Evolutionary conservation across 2,113 vertebrate species (phyloP), one percentile per base, ranked within the genome.

Genomic region (Barnardius zonarius): DNA sequence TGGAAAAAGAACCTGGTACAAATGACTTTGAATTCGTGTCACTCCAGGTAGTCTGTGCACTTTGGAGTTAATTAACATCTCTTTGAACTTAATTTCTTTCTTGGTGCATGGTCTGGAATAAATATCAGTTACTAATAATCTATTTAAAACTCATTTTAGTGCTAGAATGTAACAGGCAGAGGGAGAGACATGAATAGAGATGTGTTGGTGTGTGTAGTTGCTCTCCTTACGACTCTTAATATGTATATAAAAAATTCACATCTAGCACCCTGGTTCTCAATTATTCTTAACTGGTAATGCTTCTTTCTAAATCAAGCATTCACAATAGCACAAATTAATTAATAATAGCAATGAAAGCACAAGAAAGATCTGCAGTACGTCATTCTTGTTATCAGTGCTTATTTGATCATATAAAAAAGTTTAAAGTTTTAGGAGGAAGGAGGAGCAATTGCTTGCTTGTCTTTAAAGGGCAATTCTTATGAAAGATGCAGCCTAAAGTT

Each of bases 11-110:
- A 93, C 43, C 61, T 57, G 57, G 76, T 95, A 96, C 72, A 96
- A 96, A 93, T 93, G n/a, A 81, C 85, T 98, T 97, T 97, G 90
- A 98, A 95, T 94, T 97, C 44, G 55, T 94, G 76, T 94, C 95
- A 95, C 67, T 95, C 39, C 88, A 95, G 28, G 30, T 96, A 85
- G 84, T 72, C 86, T 41, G 41, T 96, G 54, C 55, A 91, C 44
- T 91, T 91, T 77, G 93, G 70, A 96, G 67, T 96, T 97, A 97
- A 98, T 98, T 97, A 96, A 55, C 79, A 92, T 96, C 93, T 93
- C 94, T 98, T 97, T 97, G 96, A 97, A 97, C 83, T 95, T 95
- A 57, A 52, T 97, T 95, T 93, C 66, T 95, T 82, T 96, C 69
- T 75, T 95, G 57, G 92, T 93, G 62, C 49, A 73, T 91, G 96